phyloP scores from a whole-genome alignment of 2,113 vertebrate genomes.

The Gadus chalcogrammus region DNA sequence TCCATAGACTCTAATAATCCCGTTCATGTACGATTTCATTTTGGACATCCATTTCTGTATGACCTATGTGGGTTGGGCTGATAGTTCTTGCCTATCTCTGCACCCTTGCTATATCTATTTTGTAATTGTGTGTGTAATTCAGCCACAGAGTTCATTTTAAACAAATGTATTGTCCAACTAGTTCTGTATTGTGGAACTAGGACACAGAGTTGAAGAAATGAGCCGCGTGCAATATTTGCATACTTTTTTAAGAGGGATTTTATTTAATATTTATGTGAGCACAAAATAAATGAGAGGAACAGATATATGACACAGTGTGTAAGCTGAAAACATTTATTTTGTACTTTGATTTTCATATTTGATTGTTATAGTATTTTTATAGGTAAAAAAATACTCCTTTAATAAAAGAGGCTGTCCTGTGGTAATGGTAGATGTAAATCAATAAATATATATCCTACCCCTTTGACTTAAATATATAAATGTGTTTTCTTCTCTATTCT shows the following conservation, averaged over 20 bases:
- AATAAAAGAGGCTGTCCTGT: slow-evolving; percentile 35
- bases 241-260: slow-evolving; percentile 46
- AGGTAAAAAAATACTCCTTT: slow-evolving; percentile 42
- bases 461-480: neutral
- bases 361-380: slow-evolving; percentile 69
- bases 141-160: slow-evolving; percentile 16
- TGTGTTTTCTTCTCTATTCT: neutral
- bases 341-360: slow-evolving; percentile 67
- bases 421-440: slow-evolving; percentile 52
- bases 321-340: slow-evolving; percentile 44
- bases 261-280: slow-evolving; percentile 73
- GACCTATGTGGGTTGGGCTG: slow-evolving; percentile 23
- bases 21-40: neutral
- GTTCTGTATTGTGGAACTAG: neutral
- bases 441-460: slow-evolving; percentile 50
- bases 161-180: slow-evolving; percentile 23
- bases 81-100: slow-evolving; percentile 17
- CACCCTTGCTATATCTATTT: slow-evolving; percentile 27
- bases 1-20: neutral
- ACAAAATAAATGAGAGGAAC: slow-evolving; percentile 25
- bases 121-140: slow-evolving; percentile 22
- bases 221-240: slow-evolving; percentile 76
- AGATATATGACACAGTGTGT: slow-evolving; percentile 13
- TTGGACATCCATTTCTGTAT: slow-evolving; percentile 17
- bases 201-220: slow-evolving; percentile 28